Percentiles rank a stretch among this genome's conserved stretches.
These are phyloP conservation scores for Patella vulgata DNA, from an alignment of 1,140 invertebrate genomes.

Conservation along the genomic window DNA sequence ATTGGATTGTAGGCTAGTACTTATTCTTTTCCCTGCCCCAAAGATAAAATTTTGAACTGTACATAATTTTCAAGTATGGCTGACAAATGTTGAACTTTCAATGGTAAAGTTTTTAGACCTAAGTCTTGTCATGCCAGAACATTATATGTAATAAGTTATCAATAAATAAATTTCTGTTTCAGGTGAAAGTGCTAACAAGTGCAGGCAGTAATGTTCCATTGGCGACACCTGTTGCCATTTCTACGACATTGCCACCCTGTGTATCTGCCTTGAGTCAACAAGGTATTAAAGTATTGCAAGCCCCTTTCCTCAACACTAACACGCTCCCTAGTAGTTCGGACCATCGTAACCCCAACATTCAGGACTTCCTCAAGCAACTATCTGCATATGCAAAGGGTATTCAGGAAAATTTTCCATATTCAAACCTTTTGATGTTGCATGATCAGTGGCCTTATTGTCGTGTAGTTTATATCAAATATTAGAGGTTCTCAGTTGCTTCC, in stretches of 20 bases:
- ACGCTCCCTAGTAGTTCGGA: constrained; percentile 28
- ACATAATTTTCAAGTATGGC: no score
- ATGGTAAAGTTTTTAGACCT: no score
- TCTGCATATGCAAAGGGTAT: constrained; percentile 44
- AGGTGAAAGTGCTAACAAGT: constrained; percentile 75
- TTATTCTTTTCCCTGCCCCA: no score
- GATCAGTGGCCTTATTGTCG: no score
- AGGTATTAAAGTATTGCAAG: constrained; percentile 50
- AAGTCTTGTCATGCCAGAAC: no score
- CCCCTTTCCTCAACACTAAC: constrained; percentile 31
- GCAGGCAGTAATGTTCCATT: constrained; percentile 66
- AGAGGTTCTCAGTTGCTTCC: no score
- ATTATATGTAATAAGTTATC: no score
- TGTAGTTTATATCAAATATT: no score
- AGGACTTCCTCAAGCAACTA: constrained; percentile 41
- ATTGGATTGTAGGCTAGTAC: neutral
- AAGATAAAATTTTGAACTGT: no score
- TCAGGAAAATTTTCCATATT: constrained; percentile 25
- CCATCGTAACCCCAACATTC: constrained; percentile 19
- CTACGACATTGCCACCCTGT: constrained; percentile 73
- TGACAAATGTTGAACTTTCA: no score
- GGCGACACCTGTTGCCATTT: constrained; percentile 73
- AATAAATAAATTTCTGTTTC: no score
- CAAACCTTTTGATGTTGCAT: no score
- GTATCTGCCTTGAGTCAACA: constrained; percentile 68